A percentile compares a stretch with the other conserved stretches of the same genome.
Conservation (phyloP, 64 coral and sea anemone genomes). For the Dendronephthya gigantea region DNA sequence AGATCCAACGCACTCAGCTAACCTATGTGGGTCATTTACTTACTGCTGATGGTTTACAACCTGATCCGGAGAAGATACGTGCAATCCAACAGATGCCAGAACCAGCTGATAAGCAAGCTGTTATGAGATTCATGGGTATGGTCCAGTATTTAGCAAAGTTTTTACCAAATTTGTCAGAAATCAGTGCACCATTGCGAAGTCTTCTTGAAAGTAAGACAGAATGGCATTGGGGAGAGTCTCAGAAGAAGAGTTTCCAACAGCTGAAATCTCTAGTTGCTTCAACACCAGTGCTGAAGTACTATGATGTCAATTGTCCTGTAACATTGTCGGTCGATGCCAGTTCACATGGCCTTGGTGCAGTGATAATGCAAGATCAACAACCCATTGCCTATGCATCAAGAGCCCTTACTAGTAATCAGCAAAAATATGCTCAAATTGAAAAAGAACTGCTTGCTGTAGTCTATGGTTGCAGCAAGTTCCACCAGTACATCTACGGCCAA, state of each 20-base stretch:
- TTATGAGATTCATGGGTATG: slow-evolving; percentile 29
- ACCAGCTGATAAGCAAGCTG: slow-evolving; percentile 7
- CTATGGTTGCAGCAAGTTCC: not conserved
- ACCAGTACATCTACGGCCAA: slow-evolving; percentile 19
- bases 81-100: slow-evolving; percentile 22
- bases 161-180: not conserved
- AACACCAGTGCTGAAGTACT: not conserved
- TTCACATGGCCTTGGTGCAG: not conserved
- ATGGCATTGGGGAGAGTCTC: not conserved
- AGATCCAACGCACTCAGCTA: not conserved
- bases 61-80: slow-evolving; percentile 19
- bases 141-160: not conserved
- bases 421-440: not conserved
- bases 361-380: not conserved
- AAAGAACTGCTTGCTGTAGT: not conserved
- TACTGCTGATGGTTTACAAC: slow-evolving; percentile 20
- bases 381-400: slow-evolving; percentile 20
- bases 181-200: not conserved
- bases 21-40: slow-evolving; percentile 29
- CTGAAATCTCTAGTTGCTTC: not conserved
- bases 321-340: too few relatives aligned
- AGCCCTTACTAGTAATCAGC: not conserved
- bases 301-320: too few relatives aligned
- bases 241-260: not conserved
- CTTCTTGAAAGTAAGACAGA: not conserved